These are phyloP conservation scores for Proteles cristata DNA, from an alignment of 2,113 vertebrate species.

Conservation along the genomic window DNA sequence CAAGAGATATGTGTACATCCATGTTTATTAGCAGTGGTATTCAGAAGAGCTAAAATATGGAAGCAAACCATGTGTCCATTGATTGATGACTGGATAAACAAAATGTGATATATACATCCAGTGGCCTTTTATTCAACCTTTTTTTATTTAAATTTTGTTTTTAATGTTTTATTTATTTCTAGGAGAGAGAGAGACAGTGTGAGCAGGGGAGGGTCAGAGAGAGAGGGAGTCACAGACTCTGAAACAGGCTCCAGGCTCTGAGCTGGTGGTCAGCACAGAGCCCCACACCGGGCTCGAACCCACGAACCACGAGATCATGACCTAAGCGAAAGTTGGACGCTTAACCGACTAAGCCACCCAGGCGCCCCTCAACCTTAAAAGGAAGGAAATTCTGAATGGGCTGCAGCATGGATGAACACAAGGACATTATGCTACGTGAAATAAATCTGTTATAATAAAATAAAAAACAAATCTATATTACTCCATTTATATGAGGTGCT, in stretches of 20 bases:
- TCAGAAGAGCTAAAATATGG: not conserved
- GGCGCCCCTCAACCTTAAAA: not conserved
- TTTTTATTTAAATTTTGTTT: no score
- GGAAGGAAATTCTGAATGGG: not conserved
- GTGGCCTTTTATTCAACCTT: not conserved
- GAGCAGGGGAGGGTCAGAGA: no score
- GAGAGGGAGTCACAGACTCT: no score
- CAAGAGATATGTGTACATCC: not conserved
- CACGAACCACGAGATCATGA: no score
- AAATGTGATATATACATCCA: not conserved
- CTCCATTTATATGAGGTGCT: not conserved
- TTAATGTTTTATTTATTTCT: no score
- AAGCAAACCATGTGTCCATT: not conserved
- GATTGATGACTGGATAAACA: not conserved
- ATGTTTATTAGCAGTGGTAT: not conserved
- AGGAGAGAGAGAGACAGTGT: no score
- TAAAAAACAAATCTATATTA: not conserved
- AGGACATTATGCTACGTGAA: not conserved
- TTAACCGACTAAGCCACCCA: no score
- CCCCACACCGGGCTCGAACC: no score
- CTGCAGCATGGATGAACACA: not conserved
- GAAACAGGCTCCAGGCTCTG: no score
- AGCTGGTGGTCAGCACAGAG: no score
- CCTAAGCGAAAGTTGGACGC: no score
- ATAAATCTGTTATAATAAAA: not conserved